Conservation (phyloP, 1,140 invertebrate genomes). For the Hypothenemus hampei region DNA sequence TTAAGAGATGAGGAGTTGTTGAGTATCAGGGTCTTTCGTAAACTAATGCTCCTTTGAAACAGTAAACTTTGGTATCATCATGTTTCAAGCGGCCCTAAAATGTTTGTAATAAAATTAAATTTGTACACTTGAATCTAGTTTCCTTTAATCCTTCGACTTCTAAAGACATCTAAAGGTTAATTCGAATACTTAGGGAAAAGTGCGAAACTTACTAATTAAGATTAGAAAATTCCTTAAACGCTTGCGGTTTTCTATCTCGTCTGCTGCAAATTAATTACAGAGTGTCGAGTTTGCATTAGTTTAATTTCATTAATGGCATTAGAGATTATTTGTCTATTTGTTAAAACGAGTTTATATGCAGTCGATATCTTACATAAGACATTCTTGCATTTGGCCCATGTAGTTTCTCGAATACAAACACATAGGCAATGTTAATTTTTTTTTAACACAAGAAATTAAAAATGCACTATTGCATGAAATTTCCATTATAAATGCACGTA, state of each 20-base stretch:
- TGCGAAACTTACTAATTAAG: not conserved
- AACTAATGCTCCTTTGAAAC: slow-evolving; percentile 5
- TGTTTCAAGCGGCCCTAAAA: no score
- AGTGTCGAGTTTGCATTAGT: not conserved
- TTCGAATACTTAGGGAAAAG: not conserved
- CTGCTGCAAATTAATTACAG: not conserved
- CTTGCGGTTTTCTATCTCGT: not conserved
- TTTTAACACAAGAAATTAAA: not conserved
- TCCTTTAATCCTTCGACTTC: not conserved
- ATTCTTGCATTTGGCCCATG: no score
- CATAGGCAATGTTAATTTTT: no score
- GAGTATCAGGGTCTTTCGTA: slow-evolving; percentile 7
- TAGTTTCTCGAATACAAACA: no score
- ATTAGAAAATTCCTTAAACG: not conserved
- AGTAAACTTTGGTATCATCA: not conserved
- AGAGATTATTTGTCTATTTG: not conserved
- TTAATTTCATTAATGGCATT: not conserved
- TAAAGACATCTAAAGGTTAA: not conserved
- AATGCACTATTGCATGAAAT: not conserved
- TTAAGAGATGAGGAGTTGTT: not conserved
- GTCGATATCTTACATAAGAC: no score
- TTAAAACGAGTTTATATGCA: no score
- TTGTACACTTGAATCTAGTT: not conserved
- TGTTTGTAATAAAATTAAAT: not conserved
- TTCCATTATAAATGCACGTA: not conserved